Conservation (phyloP, 2,888 invertebrate genomes). For the Aphidius colemani region DNA sequence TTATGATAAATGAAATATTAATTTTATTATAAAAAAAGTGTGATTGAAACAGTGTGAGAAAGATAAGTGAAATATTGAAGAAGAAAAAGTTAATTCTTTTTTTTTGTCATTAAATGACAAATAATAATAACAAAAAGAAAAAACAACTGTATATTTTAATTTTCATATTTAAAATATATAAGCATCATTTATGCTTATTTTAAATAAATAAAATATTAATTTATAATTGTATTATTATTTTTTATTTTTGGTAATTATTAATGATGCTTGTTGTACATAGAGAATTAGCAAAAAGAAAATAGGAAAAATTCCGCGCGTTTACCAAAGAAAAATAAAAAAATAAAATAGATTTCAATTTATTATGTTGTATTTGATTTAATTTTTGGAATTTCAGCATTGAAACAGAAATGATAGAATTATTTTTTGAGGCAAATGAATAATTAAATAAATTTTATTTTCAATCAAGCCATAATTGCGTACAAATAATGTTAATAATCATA, state of each 20-base stretch:
- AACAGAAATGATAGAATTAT: conserved; percentile 24
- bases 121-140: no score
- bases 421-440: conserved; percentile 21
- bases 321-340: conserved; percentile 12
- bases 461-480: conserved; percentile 39
- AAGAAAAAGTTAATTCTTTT: neutral
- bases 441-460: conserved; percentile 20
- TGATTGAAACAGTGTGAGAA: conserved; percentile 19
- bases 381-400: conserved; percentile 1
- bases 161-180: no score
- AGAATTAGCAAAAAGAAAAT: no score
- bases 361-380: no score
- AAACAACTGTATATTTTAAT: no score
- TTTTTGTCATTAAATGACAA: no score
- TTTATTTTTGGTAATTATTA: no score
- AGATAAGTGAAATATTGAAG: conserved; percentile 15
- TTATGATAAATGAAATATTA: neutral
- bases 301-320: no score
- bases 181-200: no score
- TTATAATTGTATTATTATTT: no score
- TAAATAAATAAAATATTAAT: no score
- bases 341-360: conserved; percentile 1
- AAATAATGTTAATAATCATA: conserved; percentile 38
- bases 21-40: neutral
- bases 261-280: no score